Evolutionary conservation across 1,140 invertebrate genomes (phyloP).

Genomic region (Sitophilus oryzae): DNA sequence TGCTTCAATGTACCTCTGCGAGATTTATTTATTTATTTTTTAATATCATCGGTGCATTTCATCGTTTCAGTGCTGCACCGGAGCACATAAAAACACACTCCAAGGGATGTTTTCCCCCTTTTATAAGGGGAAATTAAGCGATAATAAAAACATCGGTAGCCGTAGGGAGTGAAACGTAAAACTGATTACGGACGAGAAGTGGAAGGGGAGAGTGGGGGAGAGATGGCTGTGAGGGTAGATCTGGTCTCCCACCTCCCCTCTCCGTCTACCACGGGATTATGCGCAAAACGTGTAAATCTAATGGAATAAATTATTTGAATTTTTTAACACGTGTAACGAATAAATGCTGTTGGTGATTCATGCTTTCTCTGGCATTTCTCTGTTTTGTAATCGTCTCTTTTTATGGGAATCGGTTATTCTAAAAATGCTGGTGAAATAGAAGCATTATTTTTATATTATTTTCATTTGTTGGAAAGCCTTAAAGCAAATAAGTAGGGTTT

Average conservation of each 20-base stretch:
- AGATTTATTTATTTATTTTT: no score
- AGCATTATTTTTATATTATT: no score
- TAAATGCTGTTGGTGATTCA: no score
- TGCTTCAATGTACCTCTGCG: no score
- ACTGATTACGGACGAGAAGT: conserved; percentile 1
- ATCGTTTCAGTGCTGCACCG: neutral
- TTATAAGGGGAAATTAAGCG: conserved; percentile 10
- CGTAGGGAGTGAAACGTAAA: neutral
- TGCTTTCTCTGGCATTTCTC: no score
- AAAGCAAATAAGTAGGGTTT: no score
- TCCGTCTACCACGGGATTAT: neutral
- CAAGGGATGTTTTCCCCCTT: neutral
- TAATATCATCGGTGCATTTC: neutral
- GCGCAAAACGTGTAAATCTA: neutral
- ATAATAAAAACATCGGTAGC: conserved; percentile 12
- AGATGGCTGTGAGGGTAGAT: neutral
- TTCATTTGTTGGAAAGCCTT: no score
- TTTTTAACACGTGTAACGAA: no score
- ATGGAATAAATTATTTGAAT: no score
- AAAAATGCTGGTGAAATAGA: no score
- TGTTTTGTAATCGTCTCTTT: no score
- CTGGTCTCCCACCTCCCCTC: neutral
- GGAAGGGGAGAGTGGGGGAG: neutral
- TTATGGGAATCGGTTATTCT: no score
- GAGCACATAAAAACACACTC: neutral